These are phyloP conservation scores for Ditula angustiorana DNA, from an alignment of 2,888 invertebrate genomes.

Conservation along the genomic window DNA sequence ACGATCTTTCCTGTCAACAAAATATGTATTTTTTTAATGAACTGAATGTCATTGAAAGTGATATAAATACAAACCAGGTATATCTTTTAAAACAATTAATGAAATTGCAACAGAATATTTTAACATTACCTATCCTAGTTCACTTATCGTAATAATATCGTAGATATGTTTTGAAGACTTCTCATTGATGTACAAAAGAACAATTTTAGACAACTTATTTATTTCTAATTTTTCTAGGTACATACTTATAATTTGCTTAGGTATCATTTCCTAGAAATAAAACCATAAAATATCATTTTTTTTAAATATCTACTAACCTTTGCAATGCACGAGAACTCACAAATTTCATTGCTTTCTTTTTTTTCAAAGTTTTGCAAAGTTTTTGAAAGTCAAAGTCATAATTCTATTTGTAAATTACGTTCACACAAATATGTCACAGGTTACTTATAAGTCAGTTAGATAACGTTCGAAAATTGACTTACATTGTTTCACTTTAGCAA, in stretches of 20 bases:
- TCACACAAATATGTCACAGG: neutral
- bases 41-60: neutral
- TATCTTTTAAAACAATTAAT: neutral
- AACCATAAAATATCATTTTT: neutral
- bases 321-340: constrained; percentile 3
- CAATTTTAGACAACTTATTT: neutral
- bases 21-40: neutral
- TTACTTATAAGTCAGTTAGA: neutral
- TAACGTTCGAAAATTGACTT: neutral
- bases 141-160: constrained; percentile 55
- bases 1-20: too few species aligned
- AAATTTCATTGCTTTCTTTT: neutral
- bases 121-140: constrained; percentile 9
- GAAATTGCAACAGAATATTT: neutral
- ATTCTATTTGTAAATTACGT: too few species aligned
- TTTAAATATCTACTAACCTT: neutral
- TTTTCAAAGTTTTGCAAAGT: too few species aligned
- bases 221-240: neutral
- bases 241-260: neutral
- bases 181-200: constrained; percentile 40
- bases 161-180: constrained; percentile 67
- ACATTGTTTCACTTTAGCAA: neutral
- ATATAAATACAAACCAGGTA: neutral
- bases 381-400: too few species aligned
- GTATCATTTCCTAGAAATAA: neutral